Base-by-base conservation (phyloP, 2,888 invertebrate genomes). In the Cerceris ruficornis region DNA sequence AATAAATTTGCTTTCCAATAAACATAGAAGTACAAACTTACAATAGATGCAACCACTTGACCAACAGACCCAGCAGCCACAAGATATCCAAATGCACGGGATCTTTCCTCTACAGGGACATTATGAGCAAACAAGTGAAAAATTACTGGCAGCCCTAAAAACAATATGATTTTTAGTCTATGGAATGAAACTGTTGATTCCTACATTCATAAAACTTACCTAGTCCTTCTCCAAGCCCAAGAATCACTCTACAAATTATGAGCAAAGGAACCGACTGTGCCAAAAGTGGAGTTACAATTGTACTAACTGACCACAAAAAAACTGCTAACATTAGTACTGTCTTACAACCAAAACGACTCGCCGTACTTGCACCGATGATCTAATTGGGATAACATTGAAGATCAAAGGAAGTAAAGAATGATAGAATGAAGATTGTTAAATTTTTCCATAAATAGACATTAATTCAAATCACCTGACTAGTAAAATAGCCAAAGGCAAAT, bases 401-500 rank as follows among this genome's bases (percentile, higher is more conserved):
- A 6, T 7, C 60, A 17, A 81, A 49, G 43, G 7, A 64, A 1
- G 8, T n/a, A 15, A n/a, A 9, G 9, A 4, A 57, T n/a, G 17
- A 46, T 39, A 41, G 11, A 6, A 7, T 15, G 2, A 39, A 28
- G 11, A 17, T 62, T 8, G 0, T 42, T 17, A 28, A 28, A 28
- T 4, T 28, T 28, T 28, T 28, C 28, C 28, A 28, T 28, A 2
- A 28, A 28, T 4, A 28, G 28, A 39, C 39, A 68, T 59, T 54
- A 54, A 6, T 54, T 6, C 6, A 28, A 28, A 42, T 50, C 91
- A 96, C 95, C 94, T 96, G 96, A 93, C 96, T 96, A 85, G 95
- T 95, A 88, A 96, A 95, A 89, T 96, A 96, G 43, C 96, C 96
- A 78, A 96, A 95, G 49, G 96, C 95, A 92, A 96, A 96, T 7